A percentile compares a stretch with the other conserved stretches of the same genome.
Evolutionary conservation across 2,797 vertebrate species (phyloP).

Genomic region (Natrix natrix): DNA sequence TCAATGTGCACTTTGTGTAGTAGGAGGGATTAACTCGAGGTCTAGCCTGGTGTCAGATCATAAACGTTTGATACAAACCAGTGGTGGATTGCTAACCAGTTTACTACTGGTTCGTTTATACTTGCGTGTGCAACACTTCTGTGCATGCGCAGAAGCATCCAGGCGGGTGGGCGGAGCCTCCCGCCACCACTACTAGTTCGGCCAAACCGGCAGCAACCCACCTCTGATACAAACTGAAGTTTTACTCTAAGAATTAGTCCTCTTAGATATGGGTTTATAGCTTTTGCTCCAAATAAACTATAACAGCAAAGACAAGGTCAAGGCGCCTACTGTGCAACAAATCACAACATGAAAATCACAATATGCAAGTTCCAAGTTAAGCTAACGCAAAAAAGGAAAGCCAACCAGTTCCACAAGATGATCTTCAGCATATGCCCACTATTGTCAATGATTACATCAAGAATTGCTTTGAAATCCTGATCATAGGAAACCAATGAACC

Average conservation of each 20-base stretch:
- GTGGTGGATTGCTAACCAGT: too few relatives aligned
- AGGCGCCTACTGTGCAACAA: background rate
- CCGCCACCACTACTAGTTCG: too few relatives aligned
- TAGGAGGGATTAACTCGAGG: background rate
- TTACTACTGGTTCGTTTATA: too few relatives aligned
- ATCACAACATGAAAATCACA: background rate
- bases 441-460: background rate
- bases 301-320: background rate
- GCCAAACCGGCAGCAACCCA: too few relatives aligned
- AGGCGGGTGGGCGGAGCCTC: too few relatives aligned
- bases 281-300: background rate
- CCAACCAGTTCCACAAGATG: background rate
- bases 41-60: background rate
- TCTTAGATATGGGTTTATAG: background rate
- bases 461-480: background rate
- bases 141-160: too few relatives aligned
- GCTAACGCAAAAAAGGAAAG: background rate
- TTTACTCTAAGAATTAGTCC: background rate
- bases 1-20: background rate
- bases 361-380: background rate
- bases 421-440: background rate
- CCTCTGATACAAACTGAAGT: background rate
- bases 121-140: too few relatives aligned
- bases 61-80: background rate
- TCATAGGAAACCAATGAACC: background rate